Conservation (phyloP, 2,797 vertebrate species). For the Leptodactylus fallax region DNA sequence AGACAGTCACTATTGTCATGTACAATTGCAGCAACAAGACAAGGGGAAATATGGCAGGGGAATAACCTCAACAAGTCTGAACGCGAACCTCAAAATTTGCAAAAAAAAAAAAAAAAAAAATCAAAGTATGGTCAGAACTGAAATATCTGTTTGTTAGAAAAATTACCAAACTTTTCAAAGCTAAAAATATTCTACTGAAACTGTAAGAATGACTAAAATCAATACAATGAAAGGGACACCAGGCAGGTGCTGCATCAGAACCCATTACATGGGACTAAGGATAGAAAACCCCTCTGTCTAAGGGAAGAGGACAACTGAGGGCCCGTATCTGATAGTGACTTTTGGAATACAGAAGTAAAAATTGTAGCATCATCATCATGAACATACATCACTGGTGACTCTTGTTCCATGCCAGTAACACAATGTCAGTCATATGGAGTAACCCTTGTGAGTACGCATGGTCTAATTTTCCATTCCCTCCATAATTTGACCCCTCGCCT, state of each 20-base stretch:
- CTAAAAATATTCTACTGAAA: background rate
- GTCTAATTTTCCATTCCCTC: background rate
- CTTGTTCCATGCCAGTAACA: too few relatives aligned
- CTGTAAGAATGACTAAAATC: background rate
- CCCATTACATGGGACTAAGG: background rate
- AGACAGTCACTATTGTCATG: too few relatives aligned
- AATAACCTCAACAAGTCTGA: slow-evolving; percentile 7
- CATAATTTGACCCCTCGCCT: background rate
- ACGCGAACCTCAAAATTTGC: background rate
- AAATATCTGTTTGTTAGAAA: background rate
- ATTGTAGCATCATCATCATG: background rate
- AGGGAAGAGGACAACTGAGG: background rate
- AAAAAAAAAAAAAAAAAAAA: too few relatives aligned
- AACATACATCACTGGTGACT: background rate
- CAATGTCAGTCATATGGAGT: background rate
- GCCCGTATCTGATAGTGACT: background rate
- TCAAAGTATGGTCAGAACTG: background rate
- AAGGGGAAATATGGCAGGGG: background rate
- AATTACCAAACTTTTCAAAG: slow-evolving; percentile 4
- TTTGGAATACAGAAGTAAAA: background rate
- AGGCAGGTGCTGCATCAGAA: background rate
- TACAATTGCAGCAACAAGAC: too few relatives aligned
- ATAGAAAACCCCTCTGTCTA: too few relatives aligned
- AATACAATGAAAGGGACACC: background rate
- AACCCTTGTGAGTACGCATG: background rate